phyloP scores from a whole-genome alignment of 2,113 vertebrate species.

The Corythaixoides concolor region DNA sequence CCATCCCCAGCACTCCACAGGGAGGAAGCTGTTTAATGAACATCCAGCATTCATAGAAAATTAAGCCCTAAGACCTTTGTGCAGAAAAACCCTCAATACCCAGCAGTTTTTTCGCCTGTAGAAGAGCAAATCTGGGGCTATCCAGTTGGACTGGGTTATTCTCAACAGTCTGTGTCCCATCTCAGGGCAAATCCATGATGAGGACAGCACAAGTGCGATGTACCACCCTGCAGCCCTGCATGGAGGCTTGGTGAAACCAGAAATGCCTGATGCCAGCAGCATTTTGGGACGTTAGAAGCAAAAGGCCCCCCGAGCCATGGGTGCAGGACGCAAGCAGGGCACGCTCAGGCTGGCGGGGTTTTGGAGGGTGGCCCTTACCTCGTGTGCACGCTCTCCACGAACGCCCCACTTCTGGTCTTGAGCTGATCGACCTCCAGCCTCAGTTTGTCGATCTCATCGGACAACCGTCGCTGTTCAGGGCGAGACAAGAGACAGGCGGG shows the following conservation, averaged over 20 bases:
- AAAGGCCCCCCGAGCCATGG: fast-evolving
- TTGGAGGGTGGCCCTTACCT: conserved; percentile 74
- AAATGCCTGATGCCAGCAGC: neutral
- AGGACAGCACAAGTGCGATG: neutral
- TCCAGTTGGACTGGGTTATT: neutral
- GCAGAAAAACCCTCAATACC: neutral
- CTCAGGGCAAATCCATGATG: neutral
- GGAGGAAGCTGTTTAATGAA: neutral
- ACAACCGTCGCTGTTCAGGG: conserved; percentile 84
- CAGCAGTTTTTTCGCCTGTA: neutral
- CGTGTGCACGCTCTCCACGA: conserved; percentile 84
- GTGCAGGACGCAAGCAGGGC: fast-evolving
- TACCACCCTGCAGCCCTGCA: neutral
- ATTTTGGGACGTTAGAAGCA: neutral
- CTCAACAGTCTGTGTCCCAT: neutral
- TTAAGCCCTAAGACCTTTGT: neutral
- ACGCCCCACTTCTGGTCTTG: conserved; percentile 87
- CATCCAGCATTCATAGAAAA: neutral
- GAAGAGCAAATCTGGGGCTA: neutral
- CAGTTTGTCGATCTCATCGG: conserved; percentile 94
- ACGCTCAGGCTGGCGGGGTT: neutral
- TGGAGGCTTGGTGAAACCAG: neutral
- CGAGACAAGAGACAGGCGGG: neutral
- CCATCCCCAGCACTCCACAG: neutral
- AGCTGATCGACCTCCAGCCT: conserved; percentile 93